Base-by-base conservation (phyloP, 2,113 vertebrate genomes). In the Lontra canadensis region DNA sequence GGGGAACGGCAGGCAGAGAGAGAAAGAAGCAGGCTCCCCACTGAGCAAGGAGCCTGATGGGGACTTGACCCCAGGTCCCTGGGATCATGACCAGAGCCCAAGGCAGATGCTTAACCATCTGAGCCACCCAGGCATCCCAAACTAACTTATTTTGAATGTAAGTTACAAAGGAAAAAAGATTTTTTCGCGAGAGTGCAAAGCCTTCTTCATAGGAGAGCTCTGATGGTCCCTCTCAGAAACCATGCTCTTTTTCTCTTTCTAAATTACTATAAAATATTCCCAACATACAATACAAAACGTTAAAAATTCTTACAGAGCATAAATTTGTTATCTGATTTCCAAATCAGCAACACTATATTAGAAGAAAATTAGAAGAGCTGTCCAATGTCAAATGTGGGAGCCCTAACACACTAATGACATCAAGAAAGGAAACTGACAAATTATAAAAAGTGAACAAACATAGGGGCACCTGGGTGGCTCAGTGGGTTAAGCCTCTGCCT, bases 271-370 rank as follows among this genome's bases (percentile, higher is more conserved):
- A 90, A 96, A 95, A 52, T 84, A 74, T 55, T 57, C 20, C 47
- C 74, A 91, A 84, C 12, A 67, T n/a, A 88, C 4, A 84, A 88
- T 55, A 44, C n/a, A 94, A 96, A 95, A 88, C 88, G 52, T 47
- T 88, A 74, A 47, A 39, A 73, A 93, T 42, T 55, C 36, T 71
- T 39, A 57, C 84, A 80, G 12, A 76, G 26, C 17, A 29, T 76
- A 86, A 47, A 7, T 63, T 92, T 9, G 2, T 65, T 90, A 71
- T 57, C 55, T 73, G 49, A 59, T 31, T 67, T 88, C 39, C n/a
- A 89, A 80, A 80, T 18, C 44, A 90, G 61, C 12, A 84, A 92
- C 25, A 76, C 29, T 71, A 7, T 59, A 84, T 74, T 39, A 86
- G 57, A 67, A 89, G 73, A 92, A 76, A 96, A 92, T 92, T 36